phyloP scores from a whole-genome alignment of 2,888 invertebrate species.

The Papilio elwesi region DNA sequence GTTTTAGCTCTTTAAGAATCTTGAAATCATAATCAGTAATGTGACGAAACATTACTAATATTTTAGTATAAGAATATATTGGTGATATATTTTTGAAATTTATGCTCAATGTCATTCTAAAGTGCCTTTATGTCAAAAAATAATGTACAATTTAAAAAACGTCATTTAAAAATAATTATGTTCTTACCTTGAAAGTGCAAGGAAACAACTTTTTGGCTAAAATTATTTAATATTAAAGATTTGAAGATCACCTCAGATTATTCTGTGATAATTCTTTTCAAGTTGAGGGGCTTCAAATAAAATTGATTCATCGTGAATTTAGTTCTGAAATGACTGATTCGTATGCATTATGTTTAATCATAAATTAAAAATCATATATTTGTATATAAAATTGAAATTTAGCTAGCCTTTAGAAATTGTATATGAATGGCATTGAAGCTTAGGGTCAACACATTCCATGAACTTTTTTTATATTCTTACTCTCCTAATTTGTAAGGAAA shows the following conservation, averaged over 20 bases:
- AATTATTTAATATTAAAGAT: neutral
- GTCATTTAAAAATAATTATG: neutral
- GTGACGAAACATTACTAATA: conserved; percentile 54
- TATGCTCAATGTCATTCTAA: conserved; percentile 79
- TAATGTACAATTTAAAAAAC: neutral
- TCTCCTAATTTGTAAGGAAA: conserved; percentile 34
- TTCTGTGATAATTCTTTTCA: conserved; percentile 83
- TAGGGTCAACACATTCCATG: conserved; percentile 71
- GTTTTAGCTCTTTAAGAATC: conserved; percentile 56
- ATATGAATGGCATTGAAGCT: conserved; percentile 74
- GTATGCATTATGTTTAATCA: conserved; percentile 22
- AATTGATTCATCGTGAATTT: conserved; percentile 42
- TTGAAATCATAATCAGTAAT: conserved; percentile 61
- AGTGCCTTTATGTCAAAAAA: conserved; percentile 60
- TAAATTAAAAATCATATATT: conserved; percentile 20
- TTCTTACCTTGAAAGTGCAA: neutral
- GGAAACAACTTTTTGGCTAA: neutral
- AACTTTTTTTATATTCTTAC: conserved; percentile 55
- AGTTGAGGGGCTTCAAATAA: conserved; percentile 79
- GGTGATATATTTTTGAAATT: conserved; percentile 46
- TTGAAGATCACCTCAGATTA: conserved; percentile 79
- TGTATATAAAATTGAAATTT: conserved; percentile 37
- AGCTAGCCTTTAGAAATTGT: conserved; percentile 36
- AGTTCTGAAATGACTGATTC: conserved; percentile 46
- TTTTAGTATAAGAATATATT: conserved; percentile 38